Conservation (phyloP, 2,113 vertebrate species). For the Sphyrna mokarran region DNA sequence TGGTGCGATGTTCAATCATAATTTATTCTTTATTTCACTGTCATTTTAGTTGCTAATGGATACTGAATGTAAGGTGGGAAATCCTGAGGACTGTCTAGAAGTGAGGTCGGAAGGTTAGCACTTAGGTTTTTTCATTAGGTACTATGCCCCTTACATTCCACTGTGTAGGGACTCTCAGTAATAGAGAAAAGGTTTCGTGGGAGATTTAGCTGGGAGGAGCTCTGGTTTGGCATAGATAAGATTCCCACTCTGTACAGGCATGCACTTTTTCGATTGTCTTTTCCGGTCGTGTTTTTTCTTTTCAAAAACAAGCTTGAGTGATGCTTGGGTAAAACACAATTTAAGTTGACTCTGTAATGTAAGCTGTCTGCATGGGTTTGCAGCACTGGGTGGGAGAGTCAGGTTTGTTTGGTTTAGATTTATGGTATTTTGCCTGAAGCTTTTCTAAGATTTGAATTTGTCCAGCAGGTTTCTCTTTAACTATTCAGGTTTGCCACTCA, state of each 20-base stretch:
- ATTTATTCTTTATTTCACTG: not conserved
- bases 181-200: not conserved
- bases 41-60: not conserved
- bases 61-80: not conserved
- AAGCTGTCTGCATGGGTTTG: not conserved
- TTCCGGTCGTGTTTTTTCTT: not conserved
- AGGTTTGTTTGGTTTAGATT: not conserved
- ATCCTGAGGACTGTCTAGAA: not conserved
- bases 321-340: not conserved
- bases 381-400: not conserved
- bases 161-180: not conserved
- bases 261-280: conserved; percentile 13
- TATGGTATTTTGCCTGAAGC: not conserved
- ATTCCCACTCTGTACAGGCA: not conserved
- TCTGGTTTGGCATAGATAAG: not conserved
- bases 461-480: conserved; percentile 10
- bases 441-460: not conserved
- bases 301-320: not conserved
- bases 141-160: not conserved
- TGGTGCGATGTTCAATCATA: not conserved
- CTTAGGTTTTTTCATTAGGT: not conserved
- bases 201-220: not conserved
- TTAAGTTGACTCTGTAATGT: not conserved
- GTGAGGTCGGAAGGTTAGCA: not conserved
- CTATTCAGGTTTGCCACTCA: conserved; percentile 3